These are phyloP conservation scores for Hippocampus kuda DNA, from an alignment of 2,797 vertebrate species.

Conservation along the genomic window DNA sequence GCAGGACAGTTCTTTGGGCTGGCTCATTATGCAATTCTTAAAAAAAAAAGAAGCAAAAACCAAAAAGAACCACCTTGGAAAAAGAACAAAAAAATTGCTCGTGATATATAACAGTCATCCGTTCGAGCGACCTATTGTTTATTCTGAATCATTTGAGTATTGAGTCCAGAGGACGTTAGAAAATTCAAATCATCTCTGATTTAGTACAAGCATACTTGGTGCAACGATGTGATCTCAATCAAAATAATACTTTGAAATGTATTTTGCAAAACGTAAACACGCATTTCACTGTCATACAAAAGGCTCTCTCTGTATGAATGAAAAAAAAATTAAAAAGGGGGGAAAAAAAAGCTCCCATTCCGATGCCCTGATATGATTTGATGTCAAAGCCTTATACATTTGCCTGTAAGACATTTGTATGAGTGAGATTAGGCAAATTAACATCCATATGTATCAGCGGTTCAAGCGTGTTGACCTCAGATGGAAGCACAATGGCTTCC, in stretches of 20 bases:
- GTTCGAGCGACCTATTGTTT: background rate
- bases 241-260: background rate
- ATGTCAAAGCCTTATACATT: constrained; percentile 64
- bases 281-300: constrained; percentile 6
- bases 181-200: background rate
- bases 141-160: background rate
- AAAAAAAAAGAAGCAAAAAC: background rate
- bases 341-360: constrained; percentile 38
- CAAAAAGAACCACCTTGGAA: too few species aligned
- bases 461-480: constrained; percentile 67
- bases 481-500: constrained; percentile 58
- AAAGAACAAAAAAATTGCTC: too few species aligned
- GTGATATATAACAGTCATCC: too few species aligned
- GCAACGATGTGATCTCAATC: background rate
- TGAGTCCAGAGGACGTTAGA: background rate
- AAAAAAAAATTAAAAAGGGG: background rate
- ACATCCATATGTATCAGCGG: constrained; percentile 68
- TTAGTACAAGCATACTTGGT: background rate
- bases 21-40: background rate
- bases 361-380: constrained; percentile 64
- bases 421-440: constrained; percentile 70
- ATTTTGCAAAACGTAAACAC: background rate
- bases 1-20: background rate
- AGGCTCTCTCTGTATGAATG: constrained; percentile 16
- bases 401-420: constrained; percentile 70